These are phyloP conservation scores for Lasioglossum pauxillum DNA, from an alignment of 2,888 invertebrate species.

Conservation along the genomic window DNA sequence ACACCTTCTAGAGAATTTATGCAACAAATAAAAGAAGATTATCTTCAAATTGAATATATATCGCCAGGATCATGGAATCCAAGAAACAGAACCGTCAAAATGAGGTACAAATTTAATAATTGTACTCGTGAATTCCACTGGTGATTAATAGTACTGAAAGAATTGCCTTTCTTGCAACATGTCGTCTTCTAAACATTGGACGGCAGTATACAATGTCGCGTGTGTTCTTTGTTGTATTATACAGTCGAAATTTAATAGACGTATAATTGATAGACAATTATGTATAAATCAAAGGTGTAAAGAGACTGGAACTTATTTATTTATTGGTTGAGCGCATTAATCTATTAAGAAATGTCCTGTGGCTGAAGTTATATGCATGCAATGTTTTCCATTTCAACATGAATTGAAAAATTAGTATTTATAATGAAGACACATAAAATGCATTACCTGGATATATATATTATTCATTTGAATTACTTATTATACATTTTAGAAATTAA, in stretches of 20 bases:
- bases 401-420: slow-evolving; percentile 28
- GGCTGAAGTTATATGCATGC: slow-evolving; percentile 32
- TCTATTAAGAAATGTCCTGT: slow-evolving; percentile 23
- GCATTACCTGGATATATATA: not conserved
- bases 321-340: slow-evolving; percentile 31
- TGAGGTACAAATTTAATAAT: slow-evolving; percentile 70
- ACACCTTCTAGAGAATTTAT: slow-evolving; percentile 77
- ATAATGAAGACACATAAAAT: slow-evolving; percentile 14
- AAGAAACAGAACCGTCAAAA: slow-evolving; percentile 67
- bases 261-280: slow-evolving; percentile 67
- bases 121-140: slow-evolving; percentile 64
- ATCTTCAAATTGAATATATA: slow-evolving; percentile 54
- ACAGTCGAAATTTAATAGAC: slow-evolving; percentile 74
- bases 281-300: slow-evolving; percentile 75
- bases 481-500: slow-evolving; percentile 37
- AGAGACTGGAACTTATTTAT: slow-evolving; percentile 75
- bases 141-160: slow-evolving; percentile 69
- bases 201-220: slow-evolving; percentile 66
- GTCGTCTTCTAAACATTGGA: slow-evolving; percentile 62
- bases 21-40: slow-evolving; percentile 60
- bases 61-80: slow-evolving; percentile 62
- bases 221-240: slow-evolving; percentile 74
- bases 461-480: slow-evolving; percentile 32
- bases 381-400: slow-evolving; percentile 31
- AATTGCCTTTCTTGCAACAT: slow-evolving; percentile 78